Conservation (phyloP, 2,888 invertebrate species). For the Cyclophora punctaria region DNA sequence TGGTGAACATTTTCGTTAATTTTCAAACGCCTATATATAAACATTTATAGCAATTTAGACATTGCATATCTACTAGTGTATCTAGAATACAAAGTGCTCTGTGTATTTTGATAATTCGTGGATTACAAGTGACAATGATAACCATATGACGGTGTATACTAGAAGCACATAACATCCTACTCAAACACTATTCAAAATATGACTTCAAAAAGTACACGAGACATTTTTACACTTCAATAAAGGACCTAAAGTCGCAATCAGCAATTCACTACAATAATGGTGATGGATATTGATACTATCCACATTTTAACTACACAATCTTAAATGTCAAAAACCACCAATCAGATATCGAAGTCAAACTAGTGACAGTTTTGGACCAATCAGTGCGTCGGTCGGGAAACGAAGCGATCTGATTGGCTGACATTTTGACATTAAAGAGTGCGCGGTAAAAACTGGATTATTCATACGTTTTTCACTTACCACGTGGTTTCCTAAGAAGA, state of each 20-base stretch:
- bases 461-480: conserved; percentile 54
- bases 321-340: no score
- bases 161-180: conserved; percentile 27
- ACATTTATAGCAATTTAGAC: no score
- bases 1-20: no score
- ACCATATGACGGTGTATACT: conserved; percentile 52
- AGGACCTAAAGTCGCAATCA: conserved; percentile 13
- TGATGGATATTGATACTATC: conserved; percentile 27
- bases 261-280: conserved; percentile 47
- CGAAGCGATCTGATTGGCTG: no score
- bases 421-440: no score
- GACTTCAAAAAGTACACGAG: no score
- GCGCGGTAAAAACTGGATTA: no score
- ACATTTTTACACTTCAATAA: conserved; percentile 7
- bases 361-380: no score
- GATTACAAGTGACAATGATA: conserved; percentile 22
- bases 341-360: no score
- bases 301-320: no score
- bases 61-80: conserved; percentile 8
- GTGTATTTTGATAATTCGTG: conserved; percentile 11
- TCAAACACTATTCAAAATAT: conserved; percentile 13
- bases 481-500: conserved; percentile 88
- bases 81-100: conserved; percentile 33
- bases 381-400: no score
- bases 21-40: no score